Percentiles rank a stretch among this genome's conserved stretches.
Evolutionary conservation across 2,888 invertebrate species (phyloP).

Genomic region (Hypomecis punctinalis): DNA sequence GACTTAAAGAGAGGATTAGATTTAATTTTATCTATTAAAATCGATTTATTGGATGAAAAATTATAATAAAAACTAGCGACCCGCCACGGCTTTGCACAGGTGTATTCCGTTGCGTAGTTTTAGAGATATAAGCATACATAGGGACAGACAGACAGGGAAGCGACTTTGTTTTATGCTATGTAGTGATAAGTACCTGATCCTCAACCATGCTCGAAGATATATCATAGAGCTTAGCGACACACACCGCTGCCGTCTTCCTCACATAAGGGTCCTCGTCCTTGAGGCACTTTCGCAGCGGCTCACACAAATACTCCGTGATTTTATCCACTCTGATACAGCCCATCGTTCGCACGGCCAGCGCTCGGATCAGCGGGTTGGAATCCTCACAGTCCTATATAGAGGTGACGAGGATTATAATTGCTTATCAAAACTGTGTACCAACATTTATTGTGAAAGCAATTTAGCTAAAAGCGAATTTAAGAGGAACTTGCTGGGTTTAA

Average conservation of each 20-base stretch:
- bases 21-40: too few species aligned
- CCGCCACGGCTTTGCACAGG: too few species aligned
- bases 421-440: slow-evolving; percentile 22
- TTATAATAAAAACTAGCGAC: too few species aligned
- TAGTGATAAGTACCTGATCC: slow-evolving; percentile 78
- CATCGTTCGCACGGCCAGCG: slow-evolving; percentile 99
- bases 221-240: slow-evolving; percentile 99
- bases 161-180: too few species aligned
- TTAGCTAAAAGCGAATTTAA: slow-evolving; percentile 38
- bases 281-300: slow-evolving; percentile 97
- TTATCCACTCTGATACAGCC: slow-evolving; percentile 99
- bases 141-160: not conserved
- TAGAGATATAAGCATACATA: too few species aligned
- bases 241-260: slow-evolving; percentile 99
- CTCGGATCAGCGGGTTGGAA: slow-evolving; percentile 99
- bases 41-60: too few species aligned
- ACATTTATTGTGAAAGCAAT: slow-evolving; percentile 57
- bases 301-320: slow-evolving; percentile 99
- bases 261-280: slow-evolving; percentile 99
- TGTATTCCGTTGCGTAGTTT: too few species aligned
- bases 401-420: slow-evolving; percentile 3
- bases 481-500: slow-evolving; percentile 5
- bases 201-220: slow-evolving; percentile 91
- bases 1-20: too few species aligned
- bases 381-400: slow-evolving; percentile 97